Percentiles rank a stretch among this genome's conserved stretches.
Conservation (phyloP, 2,113 vertebrate species). For the Scomber japonicus region DNA sequence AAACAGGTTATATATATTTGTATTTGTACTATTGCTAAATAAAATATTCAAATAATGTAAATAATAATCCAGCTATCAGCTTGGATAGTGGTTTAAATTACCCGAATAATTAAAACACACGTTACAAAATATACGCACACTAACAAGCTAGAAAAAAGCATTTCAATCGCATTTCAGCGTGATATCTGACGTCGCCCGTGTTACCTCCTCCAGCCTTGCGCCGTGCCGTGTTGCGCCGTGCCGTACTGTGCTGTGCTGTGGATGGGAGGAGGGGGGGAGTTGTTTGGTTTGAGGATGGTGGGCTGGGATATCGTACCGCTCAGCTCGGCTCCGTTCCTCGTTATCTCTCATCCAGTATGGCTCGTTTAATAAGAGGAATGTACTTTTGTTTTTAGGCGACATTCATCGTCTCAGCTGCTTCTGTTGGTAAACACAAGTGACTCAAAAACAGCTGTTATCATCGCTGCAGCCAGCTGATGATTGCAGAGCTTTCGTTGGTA, state of each 20-base stretch:
- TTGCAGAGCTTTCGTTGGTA: conserved; percentile 27
- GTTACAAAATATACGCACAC: too few relatives aligned
- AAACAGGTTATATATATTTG: conserved; percentile 9
- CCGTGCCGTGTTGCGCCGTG: conserved; percentile 20
- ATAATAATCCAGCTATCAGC: not conserved
- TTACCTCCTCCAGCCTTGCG: conserved; percentile 20
- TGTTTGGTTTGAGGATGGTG: conserved; percentile 58
- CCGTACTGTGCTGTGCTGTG: conserved; percentile 11
- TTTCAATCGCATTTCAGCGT: too few relatives aligned
- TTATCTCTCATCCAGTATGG: not conserved
- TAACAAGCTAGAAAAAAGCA: too few relatives aligned
- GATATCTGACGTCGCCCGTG: conserved; percentile 16
- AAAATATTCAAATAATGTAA: not conserved
- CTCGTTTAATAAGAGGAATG: conserved; percentile 8
- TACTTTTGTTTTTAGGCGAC: not conserved
- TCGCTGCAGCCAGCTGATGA: conserved; percentile 26
- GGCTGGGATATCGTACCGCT: conserved; percentile 46
- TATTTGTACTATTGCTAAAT: not conserved
- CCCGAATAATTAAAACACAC: not conserved
- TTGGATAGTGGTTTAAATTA: too few relatives aligned
- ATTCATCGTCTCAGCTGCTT: conserved; percentile 5
- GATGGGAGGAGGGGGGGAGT: conserved; percentile 44
- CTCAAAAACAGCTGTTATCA: conserved; percentile 3
- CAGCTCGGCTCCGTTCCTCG: conserved; percentile 1
- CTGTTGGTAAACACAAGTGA: conserved; percentile 25